A percentile compares a stretch with the other conserved stretches of the same genome.
Conservation (phyloP, 1,140 invertebrate species). For the Halictus rubicundus region DNA sequence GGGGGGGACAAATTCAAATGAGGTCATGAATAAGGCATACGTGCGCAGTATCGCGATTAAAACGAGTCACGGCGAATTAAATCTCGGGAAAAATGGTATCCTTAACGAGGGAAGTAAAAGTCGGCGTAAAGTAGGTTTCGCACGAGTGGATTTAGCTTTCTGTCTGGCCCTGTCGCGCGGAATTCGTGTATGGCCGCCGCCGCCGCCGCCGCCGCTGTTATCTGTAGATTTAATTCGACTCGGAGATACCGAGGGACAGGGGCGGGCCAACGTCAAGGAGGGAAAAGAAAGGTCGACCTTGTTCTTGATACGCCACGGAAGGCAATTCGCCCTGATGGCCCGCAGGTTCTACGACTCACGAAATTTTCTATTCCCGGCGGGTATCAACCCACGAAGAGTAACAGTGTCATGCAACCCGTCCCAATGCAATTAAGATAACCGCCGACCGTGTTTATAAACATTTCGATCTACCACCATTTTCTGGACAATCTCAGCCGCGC, state of each 20-base stretch:
- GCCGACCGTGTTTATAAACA: constrained; percentile 69
- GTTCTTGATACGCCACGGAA: constrained; percentile 54
- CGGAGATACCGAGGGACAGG: constrained; percentile 18
- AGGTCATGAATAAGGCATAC: background rate
- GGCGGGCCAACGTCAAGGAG: background rate
- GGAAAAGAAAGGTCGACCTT: constrained; percentile 19
- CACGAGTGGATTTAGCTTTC: constrained; percentile 4
- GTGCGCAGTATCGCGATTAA: background rate
- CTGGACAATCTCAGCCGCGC: constrained; percentile 53
- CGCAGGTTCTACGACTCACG: constrained; percentile 53
- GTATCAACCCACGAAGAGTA: constrained; percentile 48
- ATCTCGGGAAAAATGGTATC: background rate
- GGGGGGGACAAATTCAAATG: constrained; percentile 4
- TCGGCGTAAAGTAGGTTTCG: background rate
- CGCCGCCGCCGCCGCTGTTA: background rate
- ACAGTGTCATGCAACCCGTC: constrained; percentile 60
- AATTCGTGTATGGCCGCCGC: constrained; percentile 17
- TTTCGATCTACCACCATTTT: constrained; percentile 45
- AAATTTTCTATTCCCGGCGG: constrained; percentile 67
- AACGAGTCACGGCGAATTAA: background rate
- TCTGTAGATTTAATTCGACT: constrained; percentile 50
- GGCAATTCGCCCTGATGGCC: constrained; percentile 57
- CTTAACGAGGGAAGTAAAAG: background rate
- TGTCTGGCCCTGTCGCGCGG: background rate
- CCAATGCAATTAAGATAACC: constrained; percentile 75